Percentiles rank a stretch among this genome's conserved stretches.
Conservation (phyloP, 2,113 vertebrate species). For the Tyrannus savana region DNA sequence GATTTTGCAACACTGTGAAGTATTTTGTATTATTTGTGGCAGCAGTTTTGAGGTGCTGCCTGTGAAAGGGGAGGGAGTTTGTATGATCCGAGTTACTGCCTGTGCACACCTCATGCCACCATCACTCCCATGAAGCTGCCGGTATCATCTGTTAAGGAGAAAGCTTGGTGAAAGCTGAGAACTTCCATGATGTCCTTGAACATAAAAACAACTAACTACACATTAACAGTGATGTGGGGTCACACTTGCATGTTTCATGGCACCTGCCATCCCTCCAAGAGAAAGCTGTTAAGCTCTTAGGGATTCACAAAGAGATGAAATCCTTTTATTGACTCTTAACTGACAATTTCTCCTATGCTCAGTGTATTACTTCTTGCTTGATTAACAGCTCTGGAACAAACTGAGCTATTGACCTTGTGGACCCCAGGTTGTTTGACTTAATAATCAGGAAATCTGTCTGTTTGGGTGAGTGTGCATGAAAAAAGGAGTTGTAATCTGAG, state of each 20-base stretch:
- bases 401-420: not conserved
- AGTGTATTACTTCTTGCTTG: conserved; percentile 17
- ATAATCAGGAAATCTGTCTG: not conserved
- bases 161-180: not conserved
- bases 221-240: not conserved
- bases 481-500: not conserved
- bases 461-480: conserved; percentile 1
- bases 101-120: not conserved
- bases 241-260: not conserved
- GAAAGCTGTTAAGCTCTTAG: not conserved
- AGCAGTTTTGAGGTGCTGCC: not conserved
- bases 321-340: conserved; percentile 13
- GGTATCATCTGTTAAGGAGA: not conserved
- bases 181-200: not conserved
- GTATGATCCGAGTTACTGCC: not conserved
- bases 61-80: not conserved
- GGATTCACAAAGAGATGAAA: not conserved
- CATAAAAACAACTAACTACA: not conserved
- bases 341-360: not conserved
- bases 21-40: not conserved
- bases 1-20: not conserved
- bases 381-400: conserved; percentile 28
- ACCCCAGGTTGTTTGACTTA: conserved; percentile 1
- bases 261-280: not conserved
- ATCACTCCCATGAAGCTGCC: not conserved